Evolutionary conservation across 1,140 invertebrate species (phyloP).

Genomic region (Potamilus streckersoni): DNA sequence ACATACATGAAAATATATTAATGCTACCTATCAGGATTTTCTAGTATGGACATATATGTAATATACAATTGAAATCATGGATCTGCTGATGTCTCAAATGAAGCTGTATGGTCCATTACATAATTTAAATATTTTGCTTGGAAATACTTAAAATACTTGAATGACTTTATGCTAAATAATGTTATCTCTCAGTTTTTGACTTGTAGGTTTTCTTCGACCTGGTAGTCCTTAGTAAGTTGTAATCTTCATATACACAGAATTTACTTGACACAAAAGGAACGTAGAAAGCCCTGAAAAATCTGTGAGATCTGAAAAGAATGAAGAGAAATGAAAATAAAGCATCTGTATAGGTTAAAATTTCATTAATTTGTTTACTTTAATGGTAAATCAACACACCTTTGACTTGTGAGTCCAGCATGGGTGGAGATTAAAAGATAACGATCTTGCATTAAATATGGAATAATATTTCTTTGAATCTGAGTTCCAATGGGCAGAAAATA

Average conservation of each 20-base stretch:
- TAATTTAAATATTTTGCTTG: too few relatives aligned
- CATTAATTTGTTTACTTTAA: neutral
- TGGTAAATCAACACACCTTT: neutral
- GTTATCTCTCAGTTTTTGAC: neutral
- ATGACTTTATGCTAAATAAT: too few relatives aligned
- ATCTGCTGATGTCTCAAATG: too few relatives aligned
- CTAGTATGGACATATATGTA: too few relatives aligned
- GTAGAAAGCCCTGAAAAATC: slow-evolving; percentile 87
- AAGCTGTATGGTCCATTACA: too few relatives aligned
- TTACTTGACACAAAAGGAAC: slow-evolving; percentile 84
- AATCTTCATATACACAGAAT: slow-evolving; percentile 80
- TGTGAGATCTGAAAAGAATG: slow-evolving; percentile 76
- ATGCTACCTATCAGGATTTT: too few relatives aligned
- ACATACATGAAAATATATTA: too few relatives aligned
- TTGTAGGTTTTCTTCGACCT: slow-evolving; percentile 45
- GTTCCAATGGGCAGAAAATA: neutral
- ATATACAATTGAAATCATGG: too few relatives aligned
- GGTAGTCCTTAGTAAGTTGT: slow-evolving; percentile 82
- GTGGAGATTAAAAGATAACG: neutral
- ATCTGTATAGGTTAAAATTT: slow-evolving; percentile 17
- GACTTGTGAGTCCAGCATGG: neutral
- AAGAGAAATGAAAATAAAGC: slow-evolving; percentile 19
- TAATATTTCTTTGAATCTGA: neutral
- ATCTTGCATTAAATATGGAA: neutral
- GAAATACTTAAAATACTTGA: too few relatives aligned